phyloP scores from a whole-genome alignment of 2,888 invertebrate genomes.

The Ypsolopha sequella region DNA sequence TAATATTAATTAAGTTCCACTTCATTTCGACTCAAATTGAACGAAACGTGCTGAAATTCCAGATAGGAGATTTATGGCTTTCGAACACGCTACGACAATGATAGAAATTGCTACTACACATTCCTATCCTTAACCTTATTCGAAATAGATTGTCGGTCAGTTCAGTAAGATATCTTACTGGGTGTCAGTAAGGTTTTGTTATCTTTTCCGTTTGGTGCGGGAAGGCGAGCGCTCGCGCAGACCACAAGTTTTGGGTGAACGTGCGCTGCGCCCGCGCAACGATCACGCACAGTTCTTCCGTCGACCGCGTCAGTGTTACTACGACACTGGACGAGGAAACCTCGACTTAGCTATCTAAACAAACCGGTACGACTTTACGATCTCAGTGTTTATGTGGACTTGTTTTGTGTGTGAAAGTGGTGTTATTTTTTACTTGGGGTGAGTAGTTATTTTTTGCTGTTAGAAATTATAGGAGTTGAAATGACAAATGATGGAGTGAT shows the following conservation, averaged over 20 bases:
- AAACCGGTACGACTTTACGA: background rate
- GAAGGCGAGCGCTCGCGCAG: slow-evolving; percentile 34
- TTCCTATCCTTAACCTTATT: slow-evolving; percentile 65
- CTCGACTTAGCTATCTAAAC: slow-evolving; percentile 16
- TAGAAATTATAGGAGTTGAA: background rate
- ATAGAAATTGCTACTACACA: slow-evolving; percentile 29
- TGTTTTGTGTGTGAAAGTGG: slow-evolving; percentile 3
- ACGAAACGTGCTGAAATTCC: too few species aligned
- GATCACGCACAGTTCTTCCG: slow-evolving; percentile 46
- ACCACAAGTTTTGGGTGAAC: slow-evolving; percentile 53
- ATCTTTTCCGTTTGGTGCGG: slow-evolving; percentile 31
- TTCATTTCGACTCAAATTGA: too few species aligned
- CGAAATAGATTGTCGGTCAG: slow-evolving; percentile 11
- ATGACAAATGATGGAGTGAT: slow-evolving; percentile 6
- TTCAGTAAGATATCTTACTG: too few species aligned
- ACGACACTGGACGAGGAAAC: slow-evolving; percentile 57
- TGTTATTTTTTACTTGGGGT: background rate
- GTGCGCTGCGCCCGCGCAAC: slow-evolving; percentile 55
- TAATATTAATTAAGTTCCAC: too few species aligned
- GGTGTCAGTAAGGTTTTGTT: too few species aligned
- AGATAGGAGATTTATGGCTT: background rate
- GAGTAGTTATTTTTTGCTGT: background rate
- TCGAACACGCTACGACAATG: slow-evolving; percentile 22
- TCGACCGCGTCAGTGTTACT: slow-evolving; percentile 52
- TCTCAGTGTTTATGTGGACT: background rate